Conservation (phyloP, 2,888 invertebrate species). For the Podotricha telesiphe region DNA sequence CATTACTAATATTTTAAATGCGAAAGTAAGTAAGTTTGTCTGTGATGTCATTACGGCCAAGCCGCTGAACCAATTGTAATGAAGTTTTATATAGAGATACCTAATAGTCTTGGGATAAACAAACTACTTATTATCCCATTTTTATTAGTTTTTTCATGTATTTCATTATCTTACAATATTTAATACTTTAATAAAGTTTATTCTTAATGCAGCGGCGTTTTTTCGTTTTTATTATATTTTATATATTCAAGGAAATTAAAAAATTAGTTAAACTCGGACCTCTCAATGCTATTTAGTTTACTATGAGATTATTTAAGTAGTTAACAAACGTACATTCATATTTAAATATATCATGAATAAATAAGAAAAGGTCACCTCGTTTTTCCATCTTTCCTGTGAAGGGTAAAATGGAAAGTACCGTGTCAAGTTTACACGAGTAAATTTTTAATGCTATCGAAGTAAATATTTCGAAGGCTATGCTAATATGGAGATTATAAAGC, state of each 20-base stretch:
- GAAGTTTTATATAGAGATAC: too few relatives aligned
- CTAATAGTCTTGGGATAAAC: too few relatives aligned
- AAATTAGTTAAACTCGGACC: not conserved
- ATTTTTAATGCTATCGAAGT: not conserved
- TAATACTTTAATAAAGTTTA: too few relatives aligned
- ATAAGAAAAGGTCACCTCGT: constrained; percentile 3
- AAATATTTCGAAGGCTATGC: not conserved
- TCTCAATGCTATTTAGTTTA: not conserved
- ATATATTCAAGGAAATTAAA: constrained; percentile 7
- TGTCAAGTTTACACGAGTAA: constrained; percentile 11
- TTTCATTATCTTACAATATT: too few relatives aligned
- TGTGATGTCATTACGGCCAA: too few relatives aligned
- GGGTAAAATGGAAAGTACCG: constrained; percentile 5
- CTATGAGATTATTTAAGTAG: constrained; percentile 7
- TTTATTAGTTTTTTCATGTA: too few relatives aligned
- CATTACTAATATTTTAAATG: too few relatives aligned
- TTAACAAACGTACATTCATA: constrained; percentile 19
- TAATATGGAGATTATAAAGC: not conserved
- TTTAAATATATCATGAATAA: constrained; percentile 20
- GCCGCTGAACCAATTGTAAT: too few relatives aligned
- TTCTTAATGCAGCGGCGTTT: too few relatives aligned
- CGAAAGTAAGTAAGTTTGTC: too few relatives aligned
- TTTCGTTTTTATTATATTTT: too few relatives aligned
- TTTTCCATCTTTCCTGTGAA: constrained; percentile 1
- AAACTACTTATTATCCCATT: too few relatives aligned